Conservation (phyloP, 2,797 vertebrate genomes). For the Calcarius lapponicus region DNA sequence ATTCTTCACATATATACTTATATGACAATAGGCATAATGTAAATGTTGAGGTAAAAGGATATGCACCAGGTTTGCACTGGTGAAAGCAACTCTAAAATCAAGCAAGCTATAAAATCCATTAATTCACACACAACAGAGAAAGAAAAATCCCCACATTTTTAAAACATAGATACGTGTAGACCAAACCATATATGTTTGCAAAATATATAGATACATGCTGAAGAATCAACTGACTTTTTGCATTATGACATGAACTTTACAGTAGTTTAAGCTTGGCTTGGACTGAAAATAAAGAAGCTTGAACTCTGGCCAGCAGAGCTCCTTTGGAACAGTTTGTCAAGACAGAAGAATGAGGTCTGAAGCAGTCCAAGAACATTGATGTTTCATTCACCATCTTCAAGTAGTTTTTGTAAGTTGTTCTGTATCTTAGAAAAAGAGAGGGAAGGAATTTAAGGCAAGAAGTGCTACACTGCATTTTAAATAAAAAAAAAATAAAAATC, state of each 20-base stretch:
- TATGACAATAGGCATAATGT: not conserved
- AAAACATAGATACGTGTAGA: conserved; percentile 19
- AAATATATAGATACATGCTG: conserved; percentile 8
- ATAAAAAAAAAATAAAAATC: not conserved
- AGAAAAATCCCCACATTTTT: conserved; percentile 43
- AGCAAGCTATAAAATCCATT: conserved; percentile 4
- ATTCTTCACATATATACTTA: not conserved
- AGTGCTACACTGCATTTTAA: not conserved
- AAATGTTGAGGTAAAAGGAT: conserved; percentile 25
- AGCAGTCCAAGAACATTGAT: not conserved
- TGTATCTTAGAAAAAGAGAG: conserved; percentile 76
- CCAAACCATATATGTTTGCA: not conserved
- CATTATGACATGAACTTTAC: conserved; percentile 39
- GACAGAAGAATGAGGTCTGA: conserved; percentile 34
- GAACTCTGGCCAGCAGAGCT: conserved; percentile 74
- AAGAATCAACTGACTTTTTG: conserved; percentile 23
- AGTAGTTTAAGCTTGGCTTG: conserved; percentile 15
- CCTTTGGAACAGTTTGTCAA: conserved; percentile 35
- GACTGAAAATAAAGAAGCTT: not conserved
- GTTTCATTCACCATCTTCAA: conserved; percentile 77
- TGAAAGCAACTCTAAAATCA: conserved; percentile 2
- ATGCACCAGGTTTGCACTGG: not conserved
- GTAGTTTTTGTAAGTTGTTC: conserved; percentile 77
- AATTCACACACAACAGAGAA: conserved; percentile 6
- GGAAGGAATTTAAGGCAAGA: not conserved